Percentiles rank a stretch among this genome's conserved stretches.
Evolutionary conservation across 2,888 invertebrate species (phyloP).

Genomic region (Stenchaetothrips biformis): DNA sequence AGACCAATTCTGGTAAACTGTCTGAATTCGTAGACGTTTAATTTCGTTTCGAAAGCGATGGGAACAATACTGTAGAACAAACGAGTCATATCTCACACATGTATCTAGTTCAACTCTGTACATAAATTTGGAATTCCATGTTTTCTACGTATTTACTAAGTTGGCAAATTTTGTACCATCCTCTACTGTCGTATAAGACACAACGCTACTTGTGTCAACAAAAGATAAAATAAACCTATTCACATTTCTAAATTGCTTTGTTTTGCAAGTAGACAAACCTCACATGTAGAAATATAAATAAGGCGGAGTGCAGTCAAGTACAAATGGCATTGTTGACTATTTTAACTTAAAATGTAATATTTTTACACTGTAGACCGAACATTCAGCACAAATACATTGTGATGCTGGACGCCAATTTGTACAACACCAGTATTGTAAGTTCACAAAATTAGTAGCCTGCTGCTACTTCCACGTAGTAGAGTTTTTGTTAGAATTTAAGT

Average conservation of each 20-base stretch:
- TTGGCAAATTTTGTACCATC: slow-evolving; percentile 13
- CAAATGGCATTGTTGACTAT: slow-evolving; percentile 5
- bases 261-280: no score
- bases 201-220: no score
- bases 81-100: not conserved
- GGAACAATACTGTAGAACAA: slow-evolving; percentile 12
- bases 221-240: no score
- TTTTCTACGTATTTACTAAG: slow-evolving; percentile 10
- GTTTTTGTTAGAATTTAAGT: not conserved
- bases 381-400: not conserved
- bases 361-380: not conserved
- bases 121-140: slow-evolving; percentile 5
- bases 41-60: not conserved
- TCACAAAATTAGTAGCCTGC: not conserved
- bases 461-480: not conserved
- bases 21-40: not conserved
- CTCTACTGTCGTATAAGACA: no score
- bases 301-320: not conserved
- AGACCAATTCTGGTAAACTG: slow-evolving; percentile 16
- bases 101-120: not conserved
- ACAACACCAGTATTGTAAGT: not conserved
- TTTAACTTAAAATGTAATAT: not conserved
- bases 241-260: no score
- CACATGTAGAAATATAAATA: no score
- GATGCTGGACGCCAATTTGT: not conserved